phyloP scores from a whole-genome alignment of 2,797 vertebrate genomes.

The Sebastes miniatus region DNA sequence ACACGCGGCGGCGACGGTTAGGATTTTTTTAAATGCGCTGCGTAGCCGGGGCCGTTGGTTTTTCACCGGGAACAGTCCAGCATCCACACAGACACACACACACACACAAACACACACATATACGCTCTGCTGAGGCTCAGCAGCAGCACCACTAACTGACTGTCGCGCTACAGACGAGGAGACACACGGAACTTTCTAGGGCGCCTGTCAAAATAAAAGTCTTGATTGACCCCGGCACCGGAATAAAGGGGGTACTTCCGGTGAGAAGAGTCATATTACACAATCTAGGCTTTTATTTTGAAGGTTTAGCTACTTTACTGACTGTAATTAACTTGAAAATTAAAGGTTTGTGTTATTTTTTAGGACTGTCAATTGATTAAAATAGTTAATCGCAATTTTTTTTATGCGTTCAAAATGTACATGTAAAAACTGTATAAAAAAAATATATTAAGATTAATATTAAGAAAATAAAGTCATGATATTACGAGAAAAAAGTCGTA shows the following conservation, averaged over 20 bases:
- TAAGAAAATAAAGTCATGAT: no score
- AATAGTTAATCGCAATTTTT: no score
- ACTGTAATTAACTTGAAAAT: not conserved
- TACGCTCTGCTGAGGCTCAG: not conserved
- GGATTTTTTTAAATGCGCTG: conserved; percentile 48
- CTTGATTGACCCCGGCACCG: not conserved
- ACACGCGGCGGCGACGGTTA: conserved; percentile 25
- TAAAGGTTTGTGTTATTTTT: no score
- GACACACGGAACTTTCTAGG: not conserved
- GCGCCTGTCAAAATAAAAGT: conserved; percentile 39
- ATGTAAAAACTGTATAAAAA: no score
- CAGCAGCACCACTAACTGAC: conserved; percentile 9
- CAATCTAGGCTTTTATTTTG: conserved; percentile 26
- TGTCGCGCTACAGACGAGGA: not conserved
- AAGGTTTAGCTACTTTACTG: not conserved
- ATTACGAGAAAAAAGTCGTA: no score
- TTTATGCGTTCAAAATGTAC: no score
- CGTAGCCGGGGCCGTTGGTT: conserved; percentile 12
- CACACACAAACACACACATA: not conserved
- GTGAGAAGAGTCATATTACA: not conserved
- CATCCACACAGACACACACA: conserved; percentile 30
- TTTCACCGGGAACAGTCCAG: conserved; percentile 60
- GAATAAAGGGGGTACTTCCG: not conserved
- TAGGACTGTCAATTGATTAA: no score
- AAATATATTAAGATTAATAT: no score